phyloP scores from a whole-genome alignment of 2,797 vertebrate species.

The Molossus molossus region DNA sequence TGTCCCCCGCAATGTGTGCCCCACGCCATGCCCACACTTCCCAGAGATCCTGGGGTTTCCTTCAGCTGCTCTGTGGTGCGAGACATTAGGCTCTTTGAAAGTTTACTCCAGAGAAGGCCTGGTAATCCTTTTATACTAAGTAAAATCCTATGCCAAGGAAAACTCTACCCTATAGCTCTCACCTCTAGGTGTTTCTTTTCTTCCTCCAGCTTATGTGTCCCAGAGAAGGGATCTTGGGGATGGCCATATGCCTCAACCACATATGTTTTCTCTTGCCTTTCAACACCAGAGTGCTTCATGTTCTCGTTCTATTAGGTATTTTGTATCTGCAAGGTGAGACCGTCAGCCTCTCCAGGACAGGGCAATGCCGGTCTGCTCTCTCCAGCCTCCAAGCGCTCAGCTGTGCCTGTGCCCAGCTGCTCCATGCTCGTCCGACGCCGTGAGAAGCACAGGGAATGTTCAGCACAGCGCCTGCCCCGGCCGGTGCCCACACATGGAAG shows the following conservation, averaged over 20 bases:
- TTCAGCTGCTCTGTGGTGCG: not conserved
- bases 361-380: not conserved
- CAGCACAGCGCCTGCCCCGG: not conserved
- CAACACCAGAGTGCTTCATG: not conserved
- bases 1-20: not conserved
- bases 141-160: not conserved
- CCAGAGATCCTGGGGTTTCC: not conserved
- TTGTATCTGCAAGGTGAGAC: not conserved
- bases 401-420: not conserved
- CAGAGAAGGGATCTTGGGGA: not conserved
- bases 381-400: not conserved
- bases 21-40: not conserved
- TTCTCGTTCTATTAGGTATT: not conserved
- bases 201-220: slow-evolving; percentile 6
- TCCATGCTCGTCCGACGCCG: not conserved
- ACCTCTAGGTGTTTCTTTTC: not conserved
- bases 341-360: not conserved
- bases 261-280: not conserved
- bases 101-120: slow-evolving; percentile 35
- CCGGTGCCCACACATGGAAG: rapidly evolving
- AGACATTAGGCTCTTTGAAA: slow-evolving; percentile 20
- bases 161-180: not conserved
- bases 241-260: not conserved
- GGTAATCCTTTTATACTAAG: slow-evolving; percentile 32
- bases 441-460: not conserved